Evolutionary conservation across 37 sponge, comb jelly and placozoan species (phyloP), one percentile per base, ranked within the genome.

Genomic region (Halisarca cf. caerulea): DNA sequence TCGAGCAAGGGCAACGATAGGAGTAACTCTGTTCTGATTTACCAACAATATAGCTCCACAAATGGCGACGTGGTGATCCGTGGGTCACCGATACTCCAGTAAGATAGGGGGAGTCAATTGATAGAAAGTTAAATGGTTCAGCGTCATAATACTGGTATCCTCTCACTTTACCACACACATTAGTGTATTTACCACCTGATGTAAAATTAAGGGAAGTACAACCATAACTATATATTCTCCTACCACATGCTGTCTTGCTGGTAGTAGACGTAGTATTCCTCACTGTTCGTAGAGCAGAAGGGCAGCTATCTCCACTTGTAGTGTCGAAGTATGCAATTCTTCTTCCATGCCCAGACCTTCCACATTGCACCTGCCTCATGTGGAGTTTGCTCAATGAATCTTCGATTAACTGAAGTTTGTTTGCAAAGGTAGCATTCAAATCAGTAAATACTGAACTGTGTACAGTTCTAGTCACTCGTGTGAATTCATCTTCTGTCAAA

Each of bases 81-180:
- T 62, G 64, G 7, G 64, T 62, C 15, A 62, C 15, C 6, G 64
- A n/a, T 20, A 62, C 30, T 20, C 64, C 64, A 15, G 6, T 23
- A 62, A 28, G 18, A 62, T 62, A 62, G 6, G 6, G 5, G 64
- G 18, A 5, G 7, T 62, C 30, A 7, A 30, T n/a, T 7, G 30
- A 6, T 30, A 14, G 51, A 47, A 14, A 11, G 11, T 6, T 11
- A 62, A 62, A 62, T 28, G 64, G 18, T 20, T 62, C 64, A 8
- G n/a, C 6, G n/a, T 15, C 15, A 15, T 28, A 6, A 23, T 62
- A 28, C 64, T 62, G 64, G 30, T 62, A 62, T 15, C 64, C 64
- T 62, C 64, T 62, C 30, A 62, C 64, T 30, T 15, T n/a, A 7
- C 64, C 64, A 62, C 64, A 62, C 64, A 62, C 64, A 30, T 62